Evolutionary conservation across 2,888 invertebrate genomes (phyloP).

Genomic region (Antheraea yamamai): DNA sequence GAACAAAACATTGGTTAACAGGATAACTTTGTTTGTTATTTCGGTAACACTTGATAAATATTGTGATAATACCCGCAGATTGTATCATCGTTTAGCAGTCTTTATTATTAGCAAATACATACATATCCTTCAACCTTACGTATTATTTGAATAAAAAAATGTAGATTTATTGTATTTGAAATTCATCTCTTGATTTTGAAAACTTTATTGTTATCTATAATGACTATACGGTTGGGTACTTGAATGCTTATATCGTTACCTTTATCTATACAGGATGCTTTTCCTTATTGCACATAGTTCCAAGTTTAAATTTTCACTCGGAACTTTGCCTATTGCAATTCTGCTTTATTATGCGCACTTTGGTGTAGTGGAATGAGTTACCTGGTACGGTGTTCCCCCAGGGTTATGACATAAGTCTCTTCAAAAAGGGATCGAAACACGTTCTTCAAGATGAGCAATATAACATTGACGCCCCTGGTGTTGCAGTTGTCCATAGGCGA

Average conservation of each 20-base stretch:
- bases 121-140: neutral
- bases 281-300: neutral
- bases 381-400: no score
- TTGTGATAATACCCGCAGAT: neutral
- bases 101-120: neutral
- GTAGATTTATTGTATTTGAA: neutral
- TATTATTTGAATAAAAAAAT: neutral
- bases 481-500: no score
- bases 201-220: neutral
- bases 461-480: no score
- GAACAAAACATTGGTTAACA: neutral
- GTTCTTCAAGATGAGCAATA: no score
- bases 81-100: neutral
- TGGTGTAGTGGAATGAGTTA: no score
- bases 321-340: neutral
- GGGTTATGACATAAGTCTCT: no score
- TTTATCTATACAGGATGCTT: neutral
- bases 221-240: neutral
- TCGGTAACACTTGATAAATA: constrained; percentile 10
- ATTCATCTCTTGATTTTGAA: constrained; percentile 1
- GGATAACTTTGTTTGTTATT: neutral
- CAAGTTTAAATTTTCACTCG: neutral
- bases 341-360: no score
- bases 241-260: neutral
- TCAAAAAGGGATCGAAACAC: no score